Percentiles rank a stretch among this genome's conserved stretches.
Evolutionary conservation across 2,888 invertebrate genomes (phyloP).

Genomic region (Agrotis ipsilon): DNA sequence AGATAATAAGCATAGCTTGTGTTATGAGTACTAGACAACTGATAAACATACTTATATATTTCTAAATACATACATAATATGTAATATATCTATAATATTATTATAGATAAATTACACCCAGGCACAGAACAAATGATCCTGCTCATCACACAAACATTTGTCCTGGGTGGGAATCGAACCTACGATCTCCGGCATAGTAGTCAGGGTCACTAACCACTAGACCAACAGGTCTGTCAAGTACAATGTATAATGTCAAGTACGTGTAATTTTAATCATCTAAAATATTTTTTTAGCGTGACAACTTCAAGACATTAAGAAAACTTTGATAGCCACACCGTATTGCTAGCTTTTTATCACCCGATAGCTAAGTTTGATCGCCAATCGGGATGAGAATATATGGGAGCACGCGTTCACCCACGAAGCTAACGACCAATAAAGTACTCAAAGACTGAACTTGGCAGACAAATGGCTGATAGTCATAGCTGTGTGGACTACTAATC

Average conservation of each 20-base stretch:
- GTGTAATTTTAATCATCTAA: neutral
- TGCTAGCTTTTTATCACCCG: slow-evolving; percentile 32
- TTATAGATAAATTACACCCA: too few species aligned
- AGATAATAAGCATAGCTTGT: too few species aligned
- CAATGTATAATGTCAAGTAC: neutral
- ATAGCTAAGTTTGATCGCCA: slow-evolving; percentile 37
- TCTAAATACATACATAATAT: too few species aligned
- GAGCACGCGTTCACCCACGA: slow-evolving; percentile 26
- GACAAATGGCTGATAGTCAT: slow-evolving; percentile 27
- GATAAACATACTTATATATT: too few species aligned
- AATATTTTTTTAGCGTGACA: neutral
- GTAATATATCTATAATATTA: too few species aligned
- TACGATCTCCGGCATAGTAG: too few species aligned
- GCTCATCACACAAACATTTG: too few species aligned
- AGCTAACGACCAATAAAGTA: slow-evolving; percentile 48
- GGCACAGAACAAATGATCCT: too few species aligned
- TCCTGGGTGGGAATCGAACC: too few species aligned
- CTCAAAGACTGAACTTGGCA: slow-evolving; percentile 34
- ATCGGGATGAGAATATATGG: slow-evolving; percentile 36
- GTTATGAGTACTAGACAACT: too few species aligned
- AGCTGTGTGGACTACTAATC: slow-evolving; percentile 2
- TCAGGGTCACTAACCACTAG: too few species aligned
- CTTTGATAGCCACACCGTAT: neutral
- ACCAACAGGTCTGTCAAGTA: too few species aligned
- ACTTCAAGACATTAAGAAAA: neutral